phyloP scores from a whole-genome alignment of 2,797 vertebrate genomes.

The Brotula barbata region DNA sequence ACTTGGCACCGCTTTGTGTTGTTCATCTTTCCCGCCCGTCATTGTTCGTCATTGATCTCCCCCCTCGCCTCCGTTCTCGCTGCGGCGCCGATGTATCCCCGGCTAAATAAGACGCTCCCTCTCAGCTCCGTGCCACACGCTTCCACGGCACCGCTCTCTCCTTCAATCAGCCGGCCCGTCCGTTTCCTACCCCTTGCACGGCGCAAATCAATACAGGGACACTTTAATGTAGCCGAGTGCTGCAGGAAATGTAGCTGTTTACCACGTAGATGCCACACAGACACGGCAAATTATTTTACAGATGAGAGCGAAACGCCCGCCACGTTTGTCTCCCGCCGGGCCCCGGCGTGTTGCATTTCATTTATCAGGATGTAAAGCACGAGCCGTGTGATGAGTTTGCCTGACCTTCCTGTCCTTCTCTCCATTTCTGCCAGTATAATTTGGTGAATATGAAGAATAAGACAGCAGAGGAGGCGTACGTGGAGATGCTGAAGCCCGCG shows the following conservation, averaged over 20 bases:
- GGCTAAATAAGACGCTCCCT: too few species aligned
- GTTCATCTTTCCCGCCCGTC: constrained; percentile 26
- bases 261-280: constrained; percentile 24
- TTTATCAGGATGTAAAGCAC: too few species aligned
- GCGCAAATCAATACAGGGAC: constrained; percentile 64
- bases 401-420: not conserved
- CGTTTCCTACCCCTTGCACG: constrained; percentile 33
- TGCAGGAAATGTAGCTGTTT: constrained; percentile 40
- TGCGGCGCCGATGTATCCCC: not conserved
- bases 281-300: constrained; percentile 18
- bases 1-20: too few species aligned
- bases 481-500: constrained; percentile 94
- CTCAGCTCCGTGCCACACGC: too few species aligned
- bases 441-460: constrained; percentile 88
- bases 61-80: constrained; percentile 19
- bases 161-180: constrained; percentile 51
- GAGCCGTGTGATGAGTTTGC: not conserved
- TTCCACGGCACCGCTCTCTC: constrained; percentile 12
- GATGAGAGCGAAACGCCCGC: too few species aligned
- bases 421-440: constrained; percentile 82
- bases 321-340: too few species aligned
- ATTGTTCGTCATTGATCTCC: constrained; percentile 63
- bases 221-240: constrained; percentile 59
- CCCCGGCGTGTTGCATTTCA: too few species aligned
- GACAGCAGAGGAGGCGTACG: constrained; percentile 93